phyloP scores from a whole-genome alignment of 2,113 vertebrate genomes.

The Oceanodroma tethys region DNA sequence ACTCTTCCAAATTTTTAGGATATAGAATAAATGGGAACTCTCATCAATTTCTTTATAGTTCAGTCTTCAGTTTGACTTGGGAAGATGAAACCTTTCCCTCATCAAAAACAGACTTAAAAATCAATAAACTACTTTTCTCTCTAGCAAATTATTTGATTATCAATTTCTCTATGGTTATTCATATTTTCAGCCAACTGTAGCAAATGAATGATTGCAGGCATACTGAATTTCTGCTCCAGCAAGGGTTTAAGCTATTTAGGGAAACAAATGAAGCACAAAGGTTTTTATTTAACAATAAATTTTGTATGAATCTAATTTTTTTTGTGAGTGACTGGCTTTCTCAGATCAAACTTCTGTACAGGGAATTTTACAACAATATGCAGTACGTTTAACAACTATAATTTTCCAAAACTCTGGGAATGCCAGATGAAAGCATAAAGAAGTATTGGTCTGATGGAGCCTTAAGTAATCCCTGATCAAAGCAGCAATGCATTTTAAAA shows the following conservation, averaged over 20 bases:
- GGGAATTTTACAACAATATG: not conserved
- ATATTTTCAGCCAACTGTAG: not conserved
- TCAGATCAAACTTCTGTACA: not conserved
- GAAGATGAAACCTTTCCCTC: not conserved
- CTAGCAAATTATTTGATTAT: not conserved
- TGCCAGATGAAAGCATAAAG: not conserved
- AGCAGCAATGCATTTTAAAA: not conserved
- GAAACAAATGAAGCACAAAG: not conserved
- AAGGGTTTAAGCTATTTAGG: not conserved
- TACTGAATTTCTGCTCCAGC: not conserved
- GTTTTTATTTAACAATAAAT: slow-evolving; percentile 4
- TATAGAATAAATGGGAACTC: not conserved
- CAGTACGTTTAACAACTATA: not conserved
- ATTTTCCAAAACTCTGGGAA: not conserved
- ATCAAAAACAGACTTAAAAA: not conserved
- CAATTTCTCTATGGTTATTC: not conserved
- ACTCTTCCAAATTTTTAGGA: not conserved
- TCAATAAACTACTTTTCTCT: not conserved
- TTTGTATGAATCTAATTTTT: not conserved
- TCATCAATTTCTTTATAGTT: not conserved
- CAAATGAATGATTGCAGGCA: not conserved
- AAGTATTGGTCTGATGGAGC: not conserved
- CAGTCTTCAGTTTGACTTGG: not conserved
- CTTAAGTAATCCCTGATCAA: not conserved
- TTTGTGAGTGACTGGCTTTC: not conserved